Percentiles rank a stretch among this genome's conserved stretches.
phyloP scores from a whole-genome alignment of 2,888 invertebrate genomes.

The Euclidia mi region DNA sequence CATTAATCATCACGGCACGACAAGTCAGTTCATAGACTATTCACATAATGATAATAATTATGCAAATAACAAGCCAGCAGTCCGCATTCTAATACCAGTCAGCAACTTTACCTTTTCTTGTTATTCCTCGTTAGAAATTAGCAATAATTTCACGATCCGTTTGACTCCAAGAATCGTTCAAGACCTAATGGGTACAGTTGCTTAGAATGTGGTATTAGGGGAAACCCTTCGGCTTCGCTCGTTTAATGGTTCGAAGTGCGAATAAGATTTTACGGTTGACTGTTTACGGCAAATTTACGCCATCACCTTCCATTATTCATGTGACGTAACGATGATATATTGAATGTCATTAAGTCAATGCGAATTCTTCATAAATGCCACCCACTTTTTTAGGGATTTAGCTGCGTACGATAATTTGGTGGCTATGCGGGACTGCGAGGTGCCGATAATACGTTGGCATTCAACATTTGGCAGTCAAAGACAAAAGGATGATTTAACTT shows the following conservation, averaged over 20 bases:
- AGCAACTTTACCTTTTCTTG: too few relatives aligned
- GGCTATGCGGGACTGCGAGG: conserved; percentile 4
- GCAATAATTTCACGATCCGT: conserved; percentile 1
- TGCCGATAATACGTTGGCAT: not conserved
- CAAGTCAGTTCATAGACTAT: too few relatives aligned
- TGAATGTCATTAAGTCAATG: conserved; percentile 72
- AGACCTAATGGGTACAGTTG: conserved; percentile 29
- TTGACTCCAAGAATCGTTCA: too few relatives aligned
- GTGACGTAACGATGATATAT: conserved; percentile 74
- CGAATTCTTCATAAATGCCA: conserved; percentile 66
- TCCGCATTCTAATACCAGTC: too few relatives aligned
- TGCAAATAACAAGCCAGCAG: too few relatives aligned
- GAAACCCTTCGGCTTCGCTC: conserved; percentile 34
- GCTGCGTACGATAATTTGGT: conserved; percentile 12
- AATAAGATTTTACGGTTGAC: conserved; percentile 59
- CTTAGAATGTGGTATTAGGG: conserved; percentile 26
- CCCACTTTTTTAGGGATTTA: conserved; percentile 52
- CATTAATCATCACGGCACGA: too few relatives aligned
- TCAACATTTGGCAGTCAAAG: too few relatives aligned
- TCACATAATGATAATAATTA: too few relatives aligned
- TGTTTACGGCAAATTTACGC: conserved; percentile 45
- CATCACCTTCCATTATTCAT: conserved; percentile 74
- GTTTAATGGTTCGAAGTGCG: conserved; percentile 48
- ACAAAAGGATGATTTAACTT: too few relatives aligned
- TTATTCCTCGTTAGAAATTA: not conserved